Conservation (phyloP, 2,888 invertebrate genomes). For the Adineta ricciae region DNA sequence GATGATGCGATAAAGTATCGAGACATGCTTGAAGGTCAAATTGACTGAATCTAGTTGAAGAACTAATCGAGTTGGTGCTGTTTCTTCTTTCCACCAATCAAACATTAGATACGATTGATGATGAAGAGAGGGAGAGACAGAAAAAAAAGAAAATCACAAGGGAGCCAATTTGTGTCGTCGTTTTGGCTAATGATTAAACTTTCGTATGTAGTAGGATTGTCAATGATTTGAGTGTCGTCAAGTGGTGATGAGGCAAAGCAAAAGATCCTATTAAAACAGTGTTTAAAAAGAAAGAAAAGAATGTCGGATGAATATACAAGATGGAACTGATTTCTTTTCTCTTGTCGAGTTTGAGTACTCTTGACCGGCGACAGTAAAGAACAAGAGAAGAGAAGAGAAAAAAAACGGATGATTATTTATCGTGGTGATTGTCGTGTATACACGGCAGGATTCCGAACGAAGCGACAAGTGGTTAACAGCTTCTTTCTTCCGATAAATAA, state of each 20-base stretch:
- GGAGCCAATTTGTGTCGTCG: not conserved
- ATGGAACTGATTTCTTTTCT: constrained; percentile 10
- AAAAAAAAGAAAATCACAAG: not conserved
- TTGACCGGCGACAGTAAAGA: not conserved
- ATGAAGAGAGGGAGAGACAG: no score
- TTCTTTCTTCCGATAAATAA: not conserved
- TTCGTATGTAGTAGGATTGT: not conserved
- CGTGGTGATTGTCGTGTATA: not conserved
- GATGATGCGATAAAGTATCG: no score
- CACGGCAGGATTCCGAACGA: not conserved
- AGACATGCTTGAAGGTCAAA: no score
- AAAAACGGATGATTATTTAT: not conserved
- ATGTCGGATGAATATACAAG: not conserved
- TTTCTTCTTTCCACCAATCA: not conserved
- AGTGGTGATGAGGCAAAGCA: constrained; percentile 2
- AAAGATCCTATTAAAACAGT: constrained; percentile 13
- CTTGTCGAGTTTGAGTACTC: not conserved
- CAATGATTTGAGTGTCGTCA: not conserved
- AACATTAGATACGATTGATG: not conserved
- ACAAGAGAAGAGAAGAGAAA: not conserved
- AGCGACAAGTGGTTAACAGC: not conserved
- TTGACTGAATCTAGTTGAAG: no score
- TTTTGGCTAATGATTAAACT: not conserved
- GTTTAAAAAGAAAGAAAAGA: not conserved
- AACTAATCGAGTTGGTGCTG: no score